Percentiles rank a stretch among this genome's conserved stretches.
These are phyloP conservation scores for Calyptomena viridis DNA, from an alignment of 2,113 vertebrate genomes.

Conservation along the genomic window DNA sequence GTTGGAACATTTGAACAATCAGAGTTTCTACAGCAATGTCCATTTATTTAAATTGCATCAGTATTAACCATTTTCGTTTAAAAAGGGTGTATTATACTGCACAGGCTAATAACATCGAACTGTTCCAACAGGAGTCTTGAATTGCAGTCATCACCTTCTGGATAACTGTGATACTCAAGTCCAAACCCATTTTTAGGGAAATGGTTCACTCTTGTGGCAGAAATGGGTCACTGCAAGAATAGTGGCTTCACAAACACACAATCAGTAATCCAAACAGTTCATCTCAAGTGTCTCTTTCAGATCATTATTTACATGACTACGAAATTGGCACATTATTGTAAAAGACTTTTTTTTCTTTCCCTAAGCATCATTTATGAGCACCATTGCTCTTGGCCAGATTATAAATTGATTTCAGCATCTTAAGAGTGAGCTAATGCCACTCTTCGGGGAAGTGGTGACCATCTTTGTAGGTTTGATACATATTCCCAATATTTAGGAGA, in stretches of 20 bases:
- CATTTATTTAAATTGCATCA: neutral
- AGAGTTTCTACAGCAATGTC: neutral
- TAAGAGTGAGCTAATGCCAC: neutral
- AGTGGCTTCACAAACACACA: accelerated
- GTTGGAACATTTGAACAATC: neutral
- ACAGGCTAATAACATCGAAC: neutral
- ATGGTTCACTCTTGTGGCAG: constrained; percentile 36
- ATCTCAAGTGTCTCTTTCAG: neutral
- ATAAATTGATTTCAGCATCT: neutral
- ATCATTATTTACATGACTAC: neutral
- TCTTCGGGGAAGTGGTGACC: too few species aligned
- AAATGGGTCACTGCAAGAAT: neutral
- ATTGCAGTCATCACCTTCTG: neutral
- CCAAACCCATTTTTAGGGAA: neutral
- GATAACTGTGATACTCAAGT: neutral
- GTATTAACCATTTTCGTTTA: neutral
- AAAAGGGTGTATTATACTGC: neutral
- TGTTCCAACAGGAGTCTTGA: neutral
- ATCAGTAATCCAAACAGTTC: neutral
- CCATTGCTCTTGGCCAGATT: neutral
- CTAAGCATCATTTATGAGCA: neutral
- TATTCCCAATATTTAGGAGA: neutral
- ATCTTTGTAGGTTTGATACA: neutral
- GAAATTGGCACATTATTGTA: accelerated
- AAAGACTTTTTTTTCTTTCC: neutral